Evolutionary conservation across 2,888 invertebrate species (phyloP), one percentile per base, ranked within the genome.

Genomic region (Eristalis pertinax): DNA sequence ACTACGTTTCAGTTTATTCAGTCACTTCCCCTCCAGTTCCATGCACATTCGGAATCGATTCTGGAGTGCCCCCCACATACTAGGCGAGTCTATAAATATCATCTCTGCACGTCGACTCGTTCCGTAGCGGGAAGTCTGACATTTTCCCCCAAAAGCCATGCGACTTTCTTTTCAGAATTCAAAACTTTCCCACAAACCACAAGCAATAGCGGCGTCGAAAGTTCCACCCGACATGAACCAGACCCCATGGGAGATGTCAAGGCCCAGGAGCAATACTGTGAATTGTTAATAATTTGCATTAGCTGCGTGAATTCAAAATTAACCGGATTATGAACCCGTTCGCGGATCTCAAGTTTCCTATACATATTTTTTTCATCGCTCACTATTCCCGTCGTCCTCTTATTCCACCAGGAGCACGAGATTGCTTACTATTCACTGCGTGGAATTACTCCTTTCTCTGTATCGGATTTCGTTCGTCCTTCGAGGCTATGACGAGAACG

Each of bases 201-300:
- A 72, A 58, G 41, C 63, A 63, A 56, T 63, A 15, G 3, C 38
- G 70, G 63, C 58, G 26, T 56, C 41, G 10, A 56, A 78, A 72
- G 64, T 72, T 72, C 35, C 38, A 24, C 64, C 22, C 56, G 4
- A 26, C 11, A 35, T 11, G 24, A 13, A 19, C 7, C 29, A 8
- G 19, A 11, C 32, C 62, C 43, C 60, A 11, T 19, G n/a, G n/a
- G 67, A 19, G 60, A 73, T 38, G 60, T 65, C 58, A 62, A 65
- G 77, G 60, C 78, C 65, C 74, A 62, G 60, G 78, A 78, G 77
- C 73, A 86, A 82, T 70, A 82, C 69, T 41, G 26, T 87, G 79
- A 87, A 87, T 84, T 84, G 76, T 80, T 84, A 87, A 87, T 87
- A 87, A 84, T 84, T 87, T 87, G 80, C 87, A 87, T 87, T 87